Evolutionary conservation across 2,113 vertebrate species (phyloP), one percentile per base, ranked within the genome.

Genomic region (Triplophysa rosa): DNA sequence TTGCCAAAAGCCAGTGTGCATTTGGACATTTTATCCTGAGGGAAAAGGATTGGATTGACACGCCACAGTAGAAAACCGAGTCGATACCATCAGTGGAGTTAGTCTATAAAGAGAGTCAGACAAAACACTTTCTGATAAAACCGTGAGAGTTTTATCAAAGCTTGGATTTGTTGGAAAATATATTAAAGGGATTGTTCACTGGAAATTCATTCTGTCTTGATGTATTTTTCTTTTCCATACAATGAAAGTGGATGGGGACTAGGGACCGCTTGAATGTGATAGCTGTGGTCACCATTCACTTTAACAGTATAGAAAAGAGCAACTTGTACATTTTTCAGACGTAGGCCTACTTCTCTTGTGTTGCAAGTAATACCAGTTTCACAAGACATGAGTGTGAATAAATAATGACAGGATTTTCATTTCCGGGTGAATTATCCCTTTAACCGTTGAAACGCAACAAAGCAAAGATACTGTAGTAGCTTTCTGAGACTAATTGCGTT

Each of bases 1-100:
- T 87, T 85, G 87, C 85, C 88, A 89, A 92, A 92, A 90, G 89
- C 90, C 89, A 88, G 83, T 83, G 88, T 86, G 86, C 88, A 86
- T 92, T 90, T 87, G 88, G 89, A 90, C 87, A 83, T 85, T 78
- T 49, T 66, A 89, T 91, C 91, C 88, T 65, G 80, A 81, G 89
- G 90, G 83, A 80, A 88, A 80, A 85, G 86, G 87, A 89, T 86
- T 86, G 82, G 84, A 87, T 87, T 84, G 87, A 88, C 86, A 87
- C 75, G 47, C n/a, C 47, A 40, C 16, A 24, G 49, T 37, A 74
- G 14, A 66, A 71, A 65, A 65, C 16, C 7, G 16, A 64, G 42
- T 80, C 33, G 45, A 62, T 58, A 63, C 13, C 52, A 49, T 64
- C 26, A 40, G 65, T 64, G 24, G 42, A 49, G 62, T 65, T 61